Conservation (phyloP, 2,113 vertebrate genomes). For the Triplophysa tibetana region DNA sequence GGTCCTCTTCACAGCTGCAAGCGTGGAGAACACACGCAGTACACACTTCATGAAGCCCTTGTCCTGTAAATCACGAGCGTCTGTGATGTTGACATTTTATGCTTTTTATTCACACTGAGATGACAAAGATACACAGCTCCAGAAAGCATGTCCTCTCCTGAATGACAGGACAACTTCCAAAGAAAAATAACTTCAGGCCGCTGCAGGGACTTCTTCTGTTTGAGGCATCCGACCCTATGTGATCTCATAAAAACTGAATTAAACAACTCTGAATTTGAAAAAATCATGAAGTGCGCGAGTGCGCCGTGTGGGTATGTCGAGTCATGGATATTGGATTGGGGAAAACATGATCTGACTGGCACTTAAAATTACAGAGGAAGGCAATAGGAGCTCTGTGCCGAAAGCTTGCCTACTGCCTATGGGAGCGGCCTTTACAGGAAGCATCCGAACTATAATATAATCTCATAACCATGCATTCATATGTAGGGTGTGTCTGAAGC, state of each 20-base stretch:
- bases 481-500: too few species aligned
- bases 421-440: too few species aligned
- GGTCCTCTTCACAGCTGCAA: background rate
- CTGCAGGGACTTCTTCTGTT: background rate
- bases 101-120: constrained; percentile 31
- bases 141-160: background rate
- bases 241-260: constrained; percentile 1
- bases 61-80: background rate
- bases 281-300: background rate
- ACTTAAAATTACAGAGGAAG: background rate
- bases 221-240: background rate
- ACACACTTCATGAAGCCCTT: constrained; percentile 32
- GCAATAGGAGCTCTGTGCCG: background rate
- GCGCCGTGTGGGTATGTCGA: background rate
- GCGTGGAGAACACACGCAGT: constrained; percentile 14
- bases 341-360: background rate
- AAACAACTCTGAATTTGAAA: background rate
- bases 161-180: background rate
- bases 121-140: constrained; percentile 26
- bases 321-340: background rate
- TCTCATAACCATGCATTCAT: too few species aligned
- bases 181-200: background rate
- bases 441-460: too few species aligned
- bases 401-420: too few species aligned
- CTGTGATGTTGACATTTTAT: constrained; percentile 30